Evolutionary conservation across 2,888 invertebrate species (phyloP), one percentile per base, ranked within the genome.

Genomic region (Philereme transversata): DNA sequence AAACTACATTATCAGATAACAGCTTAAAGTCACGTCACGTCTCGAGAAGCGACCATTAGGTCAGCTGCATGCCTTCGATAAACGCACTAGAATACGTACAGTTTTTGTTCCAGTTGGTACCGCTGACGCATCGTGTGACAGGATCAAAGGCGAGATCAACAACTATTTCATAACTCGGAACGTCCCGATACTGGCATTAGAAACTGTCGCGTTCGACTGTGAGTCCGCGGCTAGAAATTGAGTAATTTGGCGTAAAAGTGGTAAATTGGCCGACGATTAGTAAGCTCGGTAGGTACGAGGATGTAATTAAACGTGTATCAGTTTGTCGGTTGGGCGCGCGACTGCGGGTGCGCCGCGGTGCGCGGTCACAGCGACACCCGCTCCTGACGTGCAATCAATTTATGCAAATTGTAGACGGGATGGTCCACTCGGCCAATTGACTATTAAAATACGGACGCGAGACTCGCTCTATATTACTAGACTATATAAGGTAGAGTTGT

Each of bases 271-370:
- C 76, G 81, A 74, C 81, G 83, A 87, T 88, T 87, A 83, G 82
- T 76, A 74, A 36, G 55, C 47, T 51, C 47, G 35, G 57, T 51
- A 57, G 40, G 58, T 58, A 59, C 80, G 79, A 85, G 86, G 88
- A 87, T 88, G 83, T 87, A 88, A 90, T 88, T 90, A 89, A 84
- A 86, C 89, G 90, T 90, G 89, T 88, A 86, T 86, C 90, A 83
- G 89, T 86, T 84, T 76, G 88, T 86, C 88, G 86, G 87, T 82
- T 86, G 86, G 84, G 84, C 84, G 88, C 86, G 84, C 88, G 90
- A 90, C 90, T 90, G 90, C 78, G 83, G 78, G 76, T 74, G 81
- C 76, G 74, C 63, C 69, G 73, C 71, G 54, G 65, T 70, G 66
- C 75, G 78, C 74, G 76, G 76, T 81, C 82, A 82, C 81, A 81